Conservation (phyloP, 2,113 vertebrate genomes). For the Mungos mungo region DNA sequence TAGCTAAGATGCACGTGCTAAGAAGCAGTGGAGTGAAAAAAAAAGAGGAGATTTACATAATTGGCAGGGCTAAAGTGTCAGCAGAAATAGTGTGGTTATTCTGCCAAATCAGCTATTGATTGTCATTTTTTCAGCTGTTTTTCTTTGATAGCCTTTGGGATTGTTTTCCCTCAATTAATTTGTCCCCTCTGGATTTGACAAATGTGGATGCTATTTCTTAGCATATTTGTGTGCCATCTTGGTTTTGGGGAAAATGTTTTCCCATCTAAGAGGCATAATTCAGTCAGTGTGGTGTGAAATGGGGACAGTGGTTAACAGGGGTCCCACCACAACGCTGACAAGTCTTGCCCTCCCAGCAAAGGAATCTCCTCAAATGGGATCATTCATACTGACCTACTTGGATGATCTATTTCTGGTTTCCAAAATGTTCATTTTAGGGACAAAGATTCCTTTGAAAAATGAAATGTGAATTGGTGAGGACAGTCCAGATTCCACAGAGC, state of each 20-base stretch:
- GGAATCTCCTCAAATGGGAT: slow-evolving; percentile 38
- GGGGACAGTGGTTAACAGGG: slow-evolving; percentile 31
- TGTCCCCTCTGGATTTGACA: slow-evolving; percentile 18
- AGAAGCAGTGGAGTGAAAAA: neutral
- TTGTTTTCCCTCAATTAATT: neutral
- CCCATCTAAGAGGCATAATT: neutral
- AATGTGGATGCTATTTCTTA: neutral
- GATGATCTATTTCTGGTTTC: slow-evolving; percentile 58
- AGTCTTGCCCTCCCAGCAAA: neutral
- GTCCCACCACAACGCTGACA: neutral
- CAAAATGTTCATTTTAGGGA: slow-evolving; percentile 21
- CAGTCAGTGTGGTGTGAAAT: neutral
- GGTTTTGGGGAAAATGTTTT: slow-evolving; percentile 45
- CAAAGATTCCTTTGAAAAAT: slow-evolving; percentile 59
- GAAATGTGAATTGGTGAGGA: slow-evolving; percentile 43
- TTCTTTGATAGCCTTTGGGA: neutral
- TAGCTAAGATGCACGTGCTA: neutral
- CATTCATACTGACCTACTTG: slow-evolving; percentile 48
- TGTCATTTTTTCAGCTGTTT: neutral
- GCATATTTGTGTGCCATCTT: slow-evolving; percentile 35
- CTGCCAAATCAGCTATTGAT: neutral
- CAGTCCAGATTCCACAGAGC: slow-evolving; percentile 53
- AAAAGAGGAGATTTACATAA: neutral
- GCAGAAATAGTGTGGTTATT: slow-evolving; percentile 13
- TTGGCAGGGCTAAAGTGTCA: neutral